Percentiles rank a stretch among this genome's conserved stretches.
Evolutionary conservation across 2,888 invertebrate genomes (phyloP).

Genomic region (Polia nebulosa): DNA sequence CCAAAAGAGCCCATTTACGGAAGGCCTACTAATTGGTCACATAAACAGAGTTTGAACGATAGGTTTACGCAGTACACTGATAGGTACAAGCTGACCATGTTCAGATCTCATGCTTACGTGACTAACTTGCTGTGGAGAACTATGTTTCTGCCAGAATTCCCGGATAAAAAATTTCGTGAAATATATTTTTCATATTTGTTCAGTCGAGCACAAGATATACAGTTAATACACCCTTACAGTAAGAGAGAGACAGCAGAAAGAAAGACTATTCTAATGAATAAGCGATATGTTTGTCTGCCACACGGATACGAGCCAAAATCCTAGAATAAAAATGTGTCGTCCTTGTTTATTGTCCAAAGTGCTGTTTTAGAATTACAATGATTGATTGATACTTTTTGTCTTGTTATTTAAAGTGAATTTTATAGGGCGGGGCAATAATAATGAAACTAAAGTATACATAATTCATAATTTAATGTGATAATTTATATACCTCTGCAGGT

Average conservation of each 20-base stretch:
- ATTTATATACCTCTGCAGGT: constrained; percentile 84
- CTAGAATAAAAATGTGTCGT: constrained; percentile 33
- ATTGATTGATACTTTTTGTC: constrained; percentile 8
- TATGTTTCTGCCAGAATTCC: constrained; percentile 83
- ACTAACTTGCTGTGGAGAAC: constrained; percentile 84
- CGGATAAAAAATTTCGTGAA: constrained; percentile 85
- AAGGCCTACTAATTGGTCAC: constrained; percentile 77
- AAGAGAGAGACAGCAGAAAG: constrained; percentile 72
- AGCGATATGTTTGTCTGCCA: constrained; percentile 78
- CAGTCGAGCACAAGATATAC: constrained; percentile 75
- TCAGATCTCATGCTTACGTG: constrained; percentile 76
- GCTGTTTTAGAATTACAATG: constrained; percentile 42
- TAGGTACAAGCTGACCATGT: constrained; percentile 76
- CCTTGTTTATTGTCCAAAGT: constrained; percentile 39
- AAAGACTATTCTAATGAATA: constrained; percentile 66
- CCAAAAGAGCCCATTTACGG: constrained; percentile 71
- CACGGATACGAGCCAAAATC: constrained; percentile 58
- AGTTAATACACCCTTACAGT: constrained; percentile 81
- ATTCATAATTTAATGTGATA: constrained; percentile 89
- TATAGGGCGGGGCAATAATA: constrained; percentile 18
- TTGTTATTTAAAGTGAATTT: constrained; percentile 7
- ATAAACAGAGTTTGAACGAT: constrained; percentile 78
- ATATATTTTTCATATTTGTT: constrained; percentile 85
- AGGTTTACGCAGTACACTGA: constrained; percentile 75
- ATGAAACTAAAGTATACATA: constrained; percentile 77